phyloP scores from a whole-genome alignment of 2,113 vertebrate species.

The Pleuronectes platessa region DNA sequence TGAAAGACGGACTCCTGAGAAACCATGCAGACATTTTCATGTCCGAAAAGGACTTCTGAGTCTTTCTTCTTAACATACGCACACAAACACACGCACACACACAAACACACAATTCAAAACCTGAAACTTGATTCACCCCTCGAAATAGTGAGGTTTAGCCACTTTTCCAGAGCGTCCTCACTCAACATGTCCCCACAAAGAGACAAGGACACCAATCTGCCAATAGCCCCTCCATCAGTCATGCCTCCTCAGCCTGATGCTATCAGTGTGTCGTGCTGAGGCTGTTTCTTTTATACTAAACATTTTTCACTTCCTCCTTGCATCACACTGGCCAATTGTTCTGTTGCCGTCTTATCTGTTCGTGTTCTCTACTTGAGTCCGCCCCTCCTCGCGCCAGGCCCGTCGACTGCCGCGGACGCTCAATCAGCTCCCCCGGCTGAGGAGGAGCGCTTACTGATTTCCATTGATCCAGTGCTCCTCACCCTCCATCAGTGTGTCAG shows the following conservation, averaged over 20 bases:
- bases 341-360: conserved; percentile 66
- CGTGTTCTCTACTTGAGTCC: conserved; percentile 65
- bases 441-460: conserved; percentile 63
- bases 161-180: not conserved
- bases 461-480: conserved; percentile 65
- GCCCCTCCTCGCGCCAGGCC: conserved; percentile 29
- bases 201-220: conserved; percentile 8
- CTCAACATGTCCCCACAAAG: not conserved
- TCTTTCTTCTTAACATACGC: too few relatives aligned
- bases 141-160: not conserved
- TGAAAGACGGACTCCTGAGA: too few relatives aligned
- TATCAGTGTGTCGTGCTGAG: conserved; percentile 31
- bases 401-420: conserved; percentile 48
- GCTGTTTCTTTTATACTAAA: conserved; percentile 46
- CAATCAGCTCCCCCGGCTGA: conserved; percentile 58
- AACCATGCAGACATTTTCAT: too few relatives aligned
- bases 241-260: conserved; percentile 49
- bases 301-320: conserved; percentile 55
- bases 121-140: not conserved
- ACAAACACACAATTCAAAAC: not conserved
- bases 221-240: conserved; percentile 39
- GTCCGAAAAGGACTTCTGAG: too few relatives aligned
- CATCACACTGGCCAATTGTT: conserved; percentile 53
- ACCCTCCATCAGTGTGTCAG: conserved; percentile 66
- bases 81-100: too few relatives aligned